Base-by-base conservation (phyloP, 2,888 invertebrate genomes). In the Spodoptera exigua region DNA sequence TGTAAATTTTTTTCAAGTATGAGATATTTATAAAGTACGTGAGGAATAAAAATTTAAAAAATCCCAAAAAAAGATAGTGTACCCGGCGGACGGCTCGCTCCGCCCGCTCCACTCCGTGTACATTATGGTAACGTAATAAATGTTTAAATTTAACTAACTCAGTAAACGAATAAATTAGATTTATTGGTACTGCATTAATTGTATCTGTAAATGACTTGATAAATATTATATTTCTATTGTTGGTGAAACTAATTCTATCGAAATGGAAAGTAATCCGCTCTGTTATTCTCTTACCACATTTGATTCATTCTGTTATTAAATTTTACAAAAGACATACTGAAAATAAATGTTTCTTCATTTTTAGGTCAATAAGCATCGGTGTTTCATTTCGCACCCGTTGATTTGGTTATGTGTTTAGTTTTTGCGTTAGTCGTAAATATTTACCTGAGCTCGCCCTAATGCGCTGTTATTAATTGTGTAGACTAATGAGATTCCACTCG, bases 311-410 rank as follows among this genome's bases (percentile, higher is more conserved):
- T 94, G 94, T 94, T 94, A 92, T 89, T 90, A 89, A 93, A 94
- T 93, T 94, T 93, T 93, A 95, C 95, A 95, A 95, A 95, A 95
- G 95, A 95, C 95, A 95, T 94, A 94, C 94, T 90, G 94, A 94
- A 95, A 96, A 95, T 95, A 95, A 96, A 96, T 95, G 95, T 96
- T 95, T 95, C 95, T 95, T 95, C 95, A 95, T 95, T 95, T 95
- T 95, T 95, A 95, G 95, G 95, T 95, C 95, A 95, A 95, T 95
- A 95, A 95, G 92, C 86, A 93, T 91, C 87, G 76, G 92, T 94
- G 92, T 95, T 95, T 95, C 85, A 94, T 94, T 94, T 93, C 54
- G 41, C 39, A 13, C 61, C 72, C 21, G 51, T 59, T 66, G 48
- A 51, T 47, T 70, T 71, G 32, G 37, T 53, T 46, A 52, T 27